Base-by-base conservation (phyloP, 2,113 vertebrate species). In the Platycercus adscitus region DNA sequence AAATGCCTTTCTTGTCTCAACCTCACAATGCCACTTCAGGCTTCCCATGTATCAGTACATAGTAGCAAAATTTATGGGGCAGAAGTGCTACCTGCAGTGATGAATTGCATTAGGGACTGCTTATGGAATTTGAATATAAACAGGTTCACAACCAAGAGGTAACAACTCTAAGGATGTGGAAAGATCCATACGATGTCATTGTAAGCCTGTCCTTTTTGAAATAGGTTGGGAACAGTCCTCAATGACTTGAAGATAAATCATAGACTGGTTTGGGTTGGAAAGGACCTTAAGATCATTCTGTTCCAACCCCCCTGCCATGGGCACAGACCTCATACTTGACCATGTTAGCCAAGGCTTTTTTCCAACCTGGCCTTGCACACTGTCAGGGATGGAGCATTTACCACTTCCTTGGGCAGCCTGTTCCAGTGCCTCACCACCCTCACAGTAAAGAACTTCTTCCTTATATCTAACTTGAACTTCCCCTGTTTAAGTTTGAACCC, bases 121-220 rank as follows among this genome's bases (percentile, higher is more conserved):
- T 35, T n/a, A n/a, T 73, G 17, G 6, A 68, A 78, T 87, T 75
- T 64, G 11, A 58, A 63, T 24, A 53, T 28, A 33, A 69, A 43
- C 5, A 28, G 28, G 25, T 53, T 81, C 33, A 60, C 20, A 81
- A 47, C 9, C 35, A 37, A 76, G 15, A 50, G 17, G 5, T 2
- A 15, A 33, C 35, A 26, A 17, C 4, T 46, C 69, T 70, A 66
- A 41, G 14, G 17, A 52, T 56, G 13, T 24, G 47, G 20, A 53
- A 60, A 78, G 10, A 53, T 13, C 5, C 78, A 25, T 19, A 43
- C 0, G 0, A 37, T 20, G 5, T 3, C 21, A 28, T 11, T 52
- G 6, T 56, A 63, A 73, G 4, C 17, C 58, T 84, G 21, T 39
- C 13, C 19, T 75, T 69, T 81, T 68, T 68, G n/a, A 78, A 89